These are phyloP conservation scores for Thomomys bottae DNA, from an alignment of 2,113 vertebrate genomes.

Conservation along the genomic window DNA sequence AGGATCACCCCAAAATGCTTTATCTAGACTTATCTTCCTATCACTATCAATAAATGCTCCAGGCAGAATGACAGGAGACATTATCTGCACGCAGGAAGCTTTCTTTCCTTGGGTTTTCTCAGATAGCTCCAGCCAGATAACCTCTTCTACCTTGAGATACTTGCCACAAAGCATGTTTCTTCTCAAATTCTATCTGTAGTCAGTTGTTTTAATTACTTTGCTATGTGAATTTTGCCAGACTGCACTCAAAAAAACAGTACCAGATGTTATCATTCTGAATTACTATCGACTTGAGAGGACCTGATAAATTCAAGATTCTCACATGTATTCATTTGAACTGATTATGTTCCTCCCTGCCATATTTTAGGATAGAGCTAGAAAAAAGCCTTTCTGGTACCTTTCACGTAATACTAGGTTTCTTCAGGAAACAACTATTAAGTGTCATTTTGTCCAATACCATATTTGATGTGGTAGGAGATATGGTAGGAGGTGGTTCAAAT, in stretches of 20 bases:
- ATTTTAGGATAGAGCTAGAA: constrained; percentile 7
- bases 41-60: background rate
- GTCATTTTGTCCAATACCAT: constrained; percentile 1
- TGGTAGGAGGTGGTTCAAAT: background rate
- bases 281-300: background rate
- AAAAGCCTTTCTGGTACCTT: background rate
- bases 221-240: background rate
- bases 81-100: background rate
- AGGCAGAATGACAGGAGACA: background rate
- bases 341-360: background rate
- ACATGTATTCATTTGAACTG: constrained; percentile 16
- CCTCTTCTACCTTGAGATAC: background rate
- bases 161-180: background rate
- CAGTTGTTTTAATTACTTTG: constrained; percentile 6
- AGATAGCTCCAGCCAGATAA: background rate
- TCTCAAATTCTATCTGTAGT: background rate
- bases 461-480: constrained; percentile 12
- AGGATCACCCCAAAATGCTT: constrained; percentile 20
- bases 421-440: background rate
- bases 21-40: constrained; percentile 5
- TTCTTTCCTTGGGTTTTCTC: background rate
- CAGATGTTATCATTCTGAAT: background rate
- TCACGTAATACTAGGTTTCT: background rate
- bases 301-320: background rate
- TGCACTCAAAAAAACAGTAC: background rate